Conservation (phyloP, 2,888 invertebrate species). For the Galeopsomyia nigrocyanea region DNA sequence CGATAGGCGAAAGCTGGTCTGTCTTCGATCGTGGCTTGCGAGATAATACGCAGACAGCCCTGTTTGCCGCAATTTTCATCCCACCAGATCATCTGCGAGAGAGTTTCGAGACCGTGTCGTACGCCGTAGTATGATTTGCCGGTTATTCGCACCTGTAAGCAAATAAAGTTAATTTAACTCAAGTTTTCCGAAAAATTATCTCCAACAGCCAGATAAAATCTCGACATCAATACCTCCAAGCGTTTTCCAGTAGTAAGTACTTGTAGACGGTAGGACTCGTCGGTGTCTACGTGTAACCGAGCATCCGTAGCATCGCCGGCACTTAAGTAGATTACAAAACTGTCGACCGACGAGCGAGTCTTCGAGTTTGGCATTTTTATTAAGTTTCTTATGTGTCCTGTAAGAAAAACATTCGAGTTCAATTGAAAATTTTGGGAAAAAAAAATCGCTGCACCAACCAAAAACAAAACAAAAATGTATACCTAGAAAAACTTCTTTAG, state of each 20-base stretch:
- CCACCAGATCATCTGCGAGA: slow-evolving; percentile 86
- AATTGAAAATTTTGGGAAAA: background rate
- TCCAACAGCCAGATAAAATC: background rate
- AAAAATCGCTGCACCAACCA: slow-evolving; percentile 6
- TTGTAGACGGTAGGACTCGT: slow-evolving; percentile 82
- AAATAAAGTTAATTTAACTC: background rate
- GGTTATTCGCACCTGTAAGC: slow-evolving; percentile 65
- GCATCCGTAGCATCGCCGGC: slow-evolving; percentile 69
- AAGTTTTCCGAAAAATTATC: background rate
- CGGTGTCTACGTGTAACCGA: slow-evolving; percentile 76
- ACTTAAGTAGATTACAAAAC: slow-evolving; percentile 60
- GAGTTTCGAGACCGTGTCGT: slow-evolving; percentile 82
- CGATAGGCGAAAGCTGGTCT: slow-evolving; percentile 85
- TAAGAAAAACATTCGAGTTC: background rate
- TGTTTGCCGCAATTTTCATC: slow-evolving; percentile 76
- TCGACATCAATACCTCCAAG: slow-evolving; percentile 70
- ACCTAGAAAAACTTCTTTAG: slow-evolving; percentile 67
- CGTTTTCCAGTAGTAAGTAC: slow-evolving; percentile 70
- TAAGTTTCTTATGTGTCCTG: slow-evolving; percentile 62
- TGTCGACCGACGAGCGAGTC: slow-evolving; percentile 59
- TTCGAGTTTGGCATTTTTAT: slow-evolving; percentile 60
- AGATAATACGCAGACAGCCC: slow-evolving; percentile 75
- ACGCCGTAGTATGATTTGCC: slow-evolving; percentile 83
- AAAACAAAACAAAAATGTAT: slow-evolving; percentile 34
- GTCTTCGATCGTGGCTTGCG: slow-evolving; percentile 80